Base-by-base conservation (phyloP, 2,113 vertebrate species). In the Oncorhynchus clarkii region DNA sequence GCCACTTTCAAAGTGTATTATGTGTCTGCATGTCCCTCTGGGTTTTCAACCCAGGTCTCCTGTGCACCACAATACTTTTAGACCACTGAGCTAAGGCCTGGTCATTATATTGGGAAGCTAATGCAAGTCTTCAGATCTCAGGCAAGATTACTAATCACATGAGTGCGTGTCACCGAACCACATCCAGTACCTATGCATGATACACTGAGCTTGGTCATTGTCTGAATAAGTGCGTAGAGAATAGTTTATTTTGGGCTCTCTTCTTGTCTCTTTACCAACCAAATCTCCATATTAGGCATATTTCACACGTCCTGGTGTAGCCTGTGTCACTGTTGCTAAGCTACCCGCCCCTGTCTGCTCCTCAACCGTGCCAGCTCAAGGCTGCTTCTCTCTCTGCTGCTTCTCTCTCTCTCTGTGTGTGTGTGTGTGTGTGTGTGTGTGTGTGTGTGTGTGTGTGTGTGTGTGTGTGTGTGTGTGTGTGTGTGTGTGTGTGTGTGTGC, bases 271-370 rank as follows among this genome's bases (percentile, higher is more conserved):
- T 77, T 57, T 27, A 26, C 31, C 18, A n/a, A 7, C 70, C 18
- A 62, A 26, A 66, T 31, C 26, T 22, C 75, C 57, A 51, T 76
- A 65, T 68, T 49, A n/a, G 60, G 64, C 24, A 59, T 16, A 27
- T 64, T 51, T 16, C 49, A 11, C 67, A 64, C 18, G 62, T 75
- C 27, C 69, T 29, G 51, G 73, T 67, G 60, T 62, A 48, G 18
- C 7, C 66, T 67, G 66, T 71, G 71, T 71, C 67, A 68, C 57
- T 49, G 74, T 84, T 84, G 83, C 83, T 81, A 79, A 62, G 77
- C 51, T 45, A 84, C 74, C 77, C 60, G 66, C 73, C 72, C 70
- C 76, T 16, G 54, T 27, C 68, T 62, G 54, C 11, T 54, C 34
- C 48, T 70, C 54, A 26, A 67, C 59, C 64, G 24, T 26, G 4